Conservation (phyloP, 1,140 invertebrate species). For the Charaxes varanes region DNA sequence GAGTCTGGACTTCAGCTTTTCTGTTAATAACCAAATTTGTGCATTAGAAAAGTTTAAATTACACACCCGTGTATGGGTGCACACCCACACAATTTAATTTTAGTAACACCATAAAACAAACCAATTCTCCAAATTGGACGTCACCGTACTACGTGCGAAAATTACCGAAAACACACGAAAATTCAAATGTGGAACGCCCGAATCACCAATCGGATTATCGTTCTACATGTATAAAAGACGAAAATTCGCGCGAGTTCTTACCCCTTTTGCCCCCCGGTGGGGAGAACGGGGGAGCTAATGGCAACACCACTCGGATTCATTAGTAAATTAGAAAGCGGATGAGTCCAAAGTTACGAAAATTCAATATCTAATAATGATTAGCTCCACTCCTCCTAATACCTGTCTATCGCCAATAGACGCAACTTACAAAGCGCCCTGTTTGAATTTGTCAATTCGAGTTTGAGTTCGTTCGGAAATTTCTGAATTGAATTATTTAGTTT, state of each 20-base stretch:
- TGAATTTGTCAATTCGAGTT: slow-evolving; percentile 62
- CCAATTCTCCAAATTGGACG: slow-evolving; percentile 42
- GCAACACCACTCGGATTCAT: slow-evolving; percentile 70
- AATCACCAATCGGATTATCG: slow-evolving; percentile 70
- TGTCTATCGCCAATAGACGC: slow-evolving; percentile 48
- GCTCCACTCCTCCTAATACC: slow-evolving; percentile 54
- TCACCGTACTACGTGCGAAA: slow-evolving; percentile 39
- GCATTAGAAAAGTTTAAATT: no score
- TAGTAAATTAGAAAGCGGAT: slow-evolving; percentile 75
- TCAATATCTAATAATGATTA: slow-evolving; percentile 75
- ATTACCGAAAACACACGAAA: slow-evolving; percentile 54
- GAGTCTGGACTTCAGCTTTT: no score
- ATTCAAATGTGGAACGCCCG: slow-evolving; percentile 61
- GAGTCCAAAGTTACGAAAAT: slow-evolving; percentile 75
- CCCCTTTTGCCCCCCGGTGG: slow-evolving; percentile 41
- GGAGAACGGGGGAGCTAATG: slow-evolving; percentile 48
- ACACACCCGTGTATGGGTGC: no score
- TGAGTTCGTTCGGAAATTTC: slow-evolving; percentile 46
- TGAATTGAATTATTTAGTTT: slow-evolving; percentile 70
- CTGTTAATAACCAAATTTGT: no score
- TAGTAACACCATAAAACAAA: slow-evolving; percentile 30
- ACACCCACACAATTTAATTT: slow-evolving; percentile 2
- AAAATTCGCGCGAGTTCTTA: slow-evolving; percentile 61
- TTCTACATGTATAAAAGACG: slow-evolving; percentile 69
- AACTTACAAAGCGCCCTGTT: slow-evolving; percentile 35